phyloP scores from a whole-genome alignment of 2,113 vertebrate species.

The Grantiella picta region DNA sequence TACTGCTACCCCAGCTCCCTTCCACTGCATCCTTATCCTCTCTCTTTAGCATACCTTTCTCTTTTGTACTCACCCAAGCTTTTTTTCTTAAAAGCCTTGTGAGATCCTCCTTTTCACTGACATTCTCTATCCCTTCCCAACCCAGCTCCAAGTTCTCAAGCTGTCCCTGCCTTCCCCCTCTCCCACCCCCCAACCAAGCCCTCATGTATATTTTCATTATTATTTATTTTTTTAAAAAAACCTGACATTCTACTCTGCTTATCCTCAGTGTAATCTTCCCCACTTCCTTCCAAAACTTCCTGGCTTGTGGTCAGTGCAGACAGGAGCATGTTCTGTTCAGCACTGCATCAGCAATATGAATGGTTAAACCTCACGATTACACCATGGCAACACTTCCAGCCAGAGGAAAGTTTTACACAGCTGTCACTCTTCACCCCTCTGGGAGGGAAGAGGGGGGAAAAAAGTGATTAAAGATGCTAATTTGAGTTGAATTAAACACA shows the following conservation, averaged over 20 bases:
- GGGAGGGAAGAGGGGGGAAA: not conserved
- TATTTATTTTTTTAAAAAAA: not conserved
- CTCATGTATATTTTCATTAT: not conserved
- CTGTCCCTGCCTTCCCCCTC: not conserved
- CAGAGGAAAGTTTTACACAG: not conserved
- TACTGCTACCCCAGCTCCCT: not conserved
- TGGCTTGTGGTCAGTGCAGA: conserved; percentile 27
- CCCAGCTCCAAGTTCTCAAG: not conserved
- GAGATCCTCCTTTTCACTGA: not conserved
- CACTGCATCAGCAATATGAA: conserved; percentile 12
- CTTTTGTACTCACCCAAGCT: not conserved
- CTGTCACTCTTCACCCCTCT: not conserved
- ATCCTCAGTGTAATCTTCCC: not conserved
- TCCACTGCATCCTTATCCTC: not conserved
- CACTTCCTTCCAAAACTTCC: conserved; percentile 45
- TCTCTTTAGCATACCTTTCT: not conserved
- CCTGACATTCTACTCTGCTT: not conserved
- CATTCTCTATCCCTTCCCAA: not conserved
- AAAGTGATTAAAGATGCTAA: not conserved
- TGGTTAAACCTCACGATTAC: not conserved
- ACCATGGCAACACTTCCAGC: not conserved
- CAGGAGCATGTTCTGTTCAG: not conserved
- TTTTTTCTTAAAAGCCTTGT: not conserved
- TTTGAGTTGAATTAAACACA: not conserved
- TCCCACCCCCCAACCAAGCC: not conserved